These are phyloP conservation scores for Rhopilema esculentum DNA, from an alignment of 30 jellyfish, hydroid and myxozoan genomes.

Conservation along the genomic window DNA sequence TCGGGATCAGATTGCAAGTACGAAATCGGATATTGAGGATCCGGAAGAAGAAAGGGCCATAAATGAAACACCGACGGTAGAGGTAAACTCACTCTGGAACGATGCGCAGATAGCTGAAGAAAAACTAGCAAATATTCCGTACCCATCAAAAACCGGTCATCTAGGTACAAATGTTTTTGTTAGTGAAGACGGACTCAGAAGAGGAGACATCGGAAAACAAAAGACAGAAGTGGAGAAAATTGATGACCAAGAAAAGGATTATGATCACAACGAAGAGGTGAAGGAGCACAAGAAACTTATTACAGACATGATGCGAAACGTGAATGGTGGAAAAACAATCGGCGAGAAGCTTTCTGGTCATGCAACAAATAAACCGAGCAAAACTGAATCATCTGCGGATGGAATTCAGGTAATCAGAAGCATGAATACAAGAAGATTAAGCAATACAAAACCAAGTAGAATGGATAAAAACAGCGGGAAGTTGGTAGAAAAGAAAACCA, in stretches of 20 bases:
- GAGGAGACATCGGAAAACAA: not conserved
- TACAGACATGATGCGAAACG: slow-evolving; percentile 48
- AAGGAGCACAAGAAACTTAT: slow-evolving; percentile 32
- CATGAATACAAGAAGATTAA: slow-evolving; percentile 30
- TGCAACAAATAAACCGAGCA: not conserved
- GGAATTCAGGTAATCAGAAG: slow-evolving; percentile 56
- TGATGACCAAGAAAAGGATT: not conserved
- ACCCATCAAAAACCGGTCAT: slow-evolving; percentile 8
- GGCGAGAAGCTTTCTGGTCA: slow-evolving; percentile 30
- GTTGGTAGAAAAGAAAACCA: not conserved
- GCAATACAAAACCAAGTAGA: slow-evolving; percentile 14
- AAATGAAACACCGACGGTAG: slow-evolving; percentile 6
- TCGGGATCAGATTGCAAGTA: slow-evolving; percentile 6
- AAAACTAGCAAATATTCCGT: slow-evolving; percentile 35
- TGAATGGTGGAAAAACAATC: slow-evolving; percentile 39
- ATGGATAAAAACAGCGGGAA: not conserved
- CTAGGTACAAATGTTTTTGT: slow-evolving; percentile 17
- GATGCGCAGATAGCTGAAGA: slow-evolving; percentile 24
- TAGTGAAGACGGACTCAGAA: slow-evolving; percentile 43
- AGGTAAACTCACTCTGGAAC: slow-evolving; percentile 17
- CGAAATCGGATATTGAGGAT: slow-evolving; percentile 56
- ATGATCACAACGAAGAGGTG: not conserved
- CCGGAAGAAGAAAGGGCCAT: slow-evolving; percentile 18
- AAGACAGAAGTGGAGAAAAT: not conserved
- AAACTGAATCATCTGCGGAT: slow-evolving; percentile 8